phyloP scores from a whole-genome alignment of 2,797 vertebrate species.

The Delichon dasypus region DNA sequence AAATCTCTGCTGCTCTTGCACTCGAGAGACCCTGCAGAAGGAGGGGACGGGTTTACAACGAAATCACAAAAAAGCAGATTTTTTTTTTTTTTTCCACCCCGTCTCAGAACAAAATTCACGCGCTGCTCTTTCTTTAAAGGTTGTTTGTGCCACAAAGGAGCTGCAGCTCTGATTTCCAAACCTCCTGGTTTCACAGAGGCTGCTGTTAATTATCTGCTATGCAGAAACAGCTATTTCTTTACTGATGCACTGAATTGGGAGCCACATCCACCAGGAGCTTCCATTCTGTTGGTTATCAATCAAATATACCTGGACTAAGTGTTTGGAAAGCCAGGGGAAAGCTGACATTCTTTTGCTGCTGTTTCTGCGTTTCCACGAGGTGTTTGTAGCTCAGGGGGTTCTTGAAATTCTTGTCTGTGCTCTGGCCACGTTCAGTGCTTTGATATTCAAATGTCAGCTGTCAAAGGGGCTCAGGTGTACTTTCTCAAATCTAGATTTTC shows the following conservation, averaged over 20 bases:
- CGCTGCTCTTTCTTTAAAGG: neutral
- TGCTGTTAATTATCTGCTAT: neutral
- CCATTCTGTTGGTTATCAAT: neutral
- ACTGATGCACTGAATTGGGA: neutral
- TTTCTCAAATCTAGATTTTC: neutral
- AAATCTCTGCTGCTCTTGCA: conserved; percentile 72
- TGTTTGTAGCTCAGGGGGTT: neutral
- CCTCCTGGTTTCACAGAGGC: neutral
- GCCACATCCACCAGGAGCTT: neutral
- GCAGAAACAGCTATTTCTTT: neutral
- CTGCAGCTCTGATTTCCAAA: neutral
- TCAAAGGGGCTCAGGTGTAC: neutral
- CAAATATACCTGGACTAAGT: neutral
- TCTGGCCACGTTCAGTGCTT: neutral
- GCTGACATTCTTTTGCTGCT: neutral
- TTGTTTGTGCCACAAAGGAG: neutral
- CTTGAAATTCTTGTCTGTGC: neutral
- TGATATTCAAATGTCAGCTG: neutral
- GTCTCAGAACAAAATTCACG: fast-evolving
- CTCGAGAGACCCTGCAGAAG: conserved; percentile 76
- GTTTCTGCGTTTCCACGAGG: neutral
- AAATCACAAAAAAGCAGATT: neutral
- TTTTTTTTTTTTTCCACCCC: neutral
- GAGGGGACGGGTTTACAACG: neutral
- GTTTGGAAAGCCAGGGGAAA: neutral